These are phyloP conservation scores for Tribolium madens DNA, from an alignment of 1,140 invertebrate genomes.

Conservation along the genomic window DNA sequence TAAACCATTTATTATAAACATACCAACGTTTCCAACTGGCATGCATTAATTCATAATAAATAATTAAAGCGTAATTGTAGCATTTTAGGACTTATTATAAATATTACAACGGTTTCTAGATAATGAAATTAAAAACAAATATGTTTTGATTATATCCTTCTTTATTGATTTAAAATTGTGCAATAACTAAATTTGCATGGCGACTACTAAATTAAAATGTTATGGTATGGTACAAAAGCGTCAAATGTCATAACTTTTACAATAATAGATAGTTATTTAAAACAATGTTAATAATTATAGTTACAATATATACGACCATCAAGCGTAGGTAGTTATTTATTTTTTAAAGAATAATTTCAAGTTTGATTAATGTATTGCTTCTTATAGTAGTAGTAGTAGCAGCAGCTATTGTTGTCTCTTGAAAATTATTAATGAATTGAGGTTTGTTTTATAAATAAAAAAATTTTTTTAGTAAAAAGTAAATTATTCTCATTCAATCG, in stretches of 20 bases:
- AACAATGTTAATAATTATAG: too few relatives aligned
- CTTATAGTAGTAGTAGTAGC: too few relatives aligned
- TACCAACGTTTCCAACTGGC: not conserved
- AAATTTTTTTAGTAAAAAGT: not conserved
- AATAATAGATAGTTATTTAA: too few relatives aligned
- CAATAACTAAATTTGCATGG: not conserved
- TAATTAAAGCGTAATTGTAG: not conserved
- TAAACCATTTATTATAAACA: not conserved
- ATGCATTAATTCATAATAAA: not conserved
- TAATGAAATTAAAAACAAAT: not conserved
- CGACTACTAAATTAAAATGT: not conserved
- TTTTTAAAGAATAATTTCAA: too few relatives aligned
- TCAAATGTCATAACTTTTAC: too few relatives aligned
- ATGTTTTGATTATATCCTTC: not conserved
- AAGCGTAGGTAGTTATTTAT: too few relatives aligned
- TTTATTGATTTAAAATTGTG: not conserved
- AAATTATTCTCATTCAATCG: not conserved
- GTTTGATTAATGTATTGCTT: too few relatives aligned
- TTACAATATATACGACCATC: too few relatives aligned
- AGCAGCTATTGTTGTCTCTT: too few relatives aligned
- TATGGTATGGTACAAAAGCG: too few relatives aligned
- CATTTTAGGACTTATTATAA: not conserved
- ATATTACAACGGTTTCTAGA: not conserved
- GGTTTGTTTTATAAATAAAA: not conserved
- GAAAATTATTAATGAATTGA: not conserved